Base-by-base conservation (phyloP, 1,140 invertebrate species). In the Drosophila lowei region DNA sequence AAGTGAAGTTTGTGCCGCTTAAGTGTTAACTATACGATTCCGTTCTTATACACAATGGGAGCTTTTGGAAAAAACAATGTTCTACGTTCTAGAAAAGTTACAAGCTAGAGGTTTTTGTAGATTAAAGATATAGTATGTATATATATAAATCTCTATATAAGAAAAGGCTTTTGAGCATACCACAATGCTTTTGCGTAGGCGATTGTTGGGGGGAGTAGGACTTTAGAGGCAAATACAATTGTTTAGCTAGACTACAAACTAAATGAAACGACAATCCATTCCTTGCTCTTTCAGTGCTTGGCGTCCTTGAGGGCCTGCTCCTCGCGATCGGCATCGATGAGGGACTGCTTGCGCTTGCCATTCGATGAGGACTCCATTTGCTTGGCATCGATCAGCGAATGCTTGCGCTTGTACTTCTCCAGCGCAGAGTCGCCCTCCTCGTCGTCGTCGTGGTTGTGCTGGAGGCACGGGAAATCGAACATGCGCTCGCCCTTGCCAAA, bases 401-500 rank as follows among this genome's bases (percentile, higher is more conserved):
- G 85, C 58, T 90, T 90, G 5, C 89, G 89, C 56, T 90, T 90
- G 67, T 88, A 88, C 48, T 86, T 81, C 52, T 89, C 89, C 57
- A 88, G 38, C 56, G 90, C 89, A n/a, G 83, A 79, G 50, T 90
- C 89, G 13, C 67, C 79, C 15, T 80, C 73, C 8, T 70, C 71
- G 56, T 90, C 89, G 16, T 89, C 79, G 21, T 81, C 62, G 30
- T 66, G 47, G 34, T 62, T 57, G 58, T 72, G 77, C 34, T 81
- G 72, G 13, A 91, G 90, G 55, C 92, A 93, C 6, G 91, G 90
- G 89, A 94, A 94, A 47, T 94, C 92, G 64, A 92, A 93, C 72
- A 93, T 88, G 34, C 91, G 91, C 77, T 94, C 94, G 58, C 93
- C 92, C 75, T 93, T 93, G 34, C 94, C 94, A 77, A 95, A 95